Evolutionary conservation across 2,888 invertebrate genomes (phyloP).

Genomic region (Cephus nigrinus): DNA sequence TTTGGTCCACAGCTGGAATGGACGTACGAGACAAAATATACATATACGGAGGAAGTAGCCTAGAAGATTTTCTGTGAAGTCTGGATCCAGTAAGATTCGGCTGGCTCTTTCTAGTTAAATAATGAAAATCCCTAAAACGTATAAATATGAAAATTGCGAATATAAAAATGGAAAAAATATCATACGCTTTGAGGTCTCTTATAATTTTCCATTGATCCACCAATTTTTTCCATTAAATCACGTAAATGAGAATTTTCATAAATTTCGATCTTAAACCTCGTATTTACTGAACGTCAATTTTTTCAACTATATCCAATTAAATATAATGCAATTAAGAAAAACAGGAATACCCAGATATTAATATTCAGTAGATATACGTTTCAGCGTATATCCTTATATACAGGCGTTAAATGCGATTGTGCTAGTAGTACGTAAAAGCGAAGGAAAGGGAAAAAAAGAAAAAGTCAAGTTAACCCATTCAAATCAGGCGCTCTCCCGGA

Average conservation of each 20-base stretch:
- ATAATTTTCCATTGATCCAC: background rate
- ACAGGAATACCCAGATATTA: background rate
- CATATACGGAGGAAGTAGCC: background rate
- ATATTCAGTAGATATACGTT: no score
- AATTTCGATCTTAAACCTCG: background rate
- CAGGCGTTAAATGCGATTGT: no score
- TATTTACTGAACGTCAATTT: background rate
- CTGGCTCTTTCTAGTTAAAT: background rate
- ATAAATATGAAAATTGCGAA: background rate
- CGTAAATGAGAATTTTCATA: background rate
- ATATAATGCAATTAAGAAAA: background rate
- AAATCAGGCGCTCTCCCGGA: background rate
- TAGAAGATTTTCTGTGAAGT: background rate
- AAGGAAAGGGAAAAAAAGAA: background rate
- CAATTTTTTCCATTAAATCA: background rate
- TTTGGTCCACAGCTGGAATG: background rate
- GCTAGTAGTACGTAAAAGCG: background rate
- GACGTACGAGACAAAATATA: background rate
- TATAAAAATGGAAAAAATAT: no score
- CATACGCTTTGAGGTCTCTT: no score
- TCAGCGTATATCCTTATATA: no score
- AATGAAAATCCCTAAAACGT: background rate
- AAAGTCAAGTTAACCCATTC: background rate
- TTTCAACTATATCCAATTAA: background rate
- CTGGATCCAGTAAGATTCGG: background rate